These are phyloP conservation scores for Musca vetustissima DNA, from an alignment of 1,140 invertebrate species.

Conservation along the genomic window DNA sequence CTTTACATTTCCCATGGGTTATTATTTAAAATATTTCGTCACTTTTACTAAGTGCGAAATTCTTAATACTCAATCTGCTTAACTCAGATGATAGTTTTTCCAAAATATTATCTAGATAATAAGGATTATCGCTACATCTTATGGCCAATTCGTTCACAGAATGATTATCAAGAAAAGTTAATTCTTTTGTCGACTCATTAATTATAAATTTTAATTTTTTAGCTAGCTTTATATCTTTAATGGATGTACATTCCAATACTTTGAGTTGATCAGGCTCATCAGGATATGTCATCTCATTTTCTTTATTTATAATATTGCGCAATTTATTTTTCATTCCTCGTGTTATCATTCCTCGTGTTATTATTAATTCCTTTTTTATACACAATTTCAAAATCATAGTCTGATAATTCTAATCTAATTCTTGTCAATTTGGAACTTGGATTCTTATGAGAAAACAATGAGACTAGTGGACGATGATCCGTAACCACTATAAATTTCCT, in stretches of 20 bases:
- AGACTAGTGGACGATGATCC: slow-evolving; percentile 54
- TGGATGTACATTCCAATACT: slow-evolving; percentile 7
- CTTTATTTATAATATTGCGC: background rate
- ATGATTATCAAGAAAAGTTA: background rate
- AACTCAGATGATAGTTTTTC: slow-evolving; percentile 4
- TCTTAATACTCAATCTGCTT: background rate
- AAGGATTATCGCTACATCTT: slow-evolving; percentile 6
- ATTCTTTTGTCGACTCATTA: slow-evolving; percentile 2
- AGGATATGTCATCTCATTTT: background rate
- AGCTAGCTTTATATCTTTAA: background rate
- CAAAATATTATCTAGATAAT: slow-evolving; percentile 14
- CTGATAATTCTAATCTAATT: slow-evolving; percentile 52
- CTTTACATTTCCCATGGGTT: background rate
- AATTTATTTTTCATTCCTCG: slow-evolving; percentile 4
- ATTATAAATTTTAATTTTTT: slow-evolving; percentile 4
- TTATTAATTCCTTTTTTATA: slow-evolving; percentile 34
- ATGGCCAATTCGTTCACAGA: background rate
- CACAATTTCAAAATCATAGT: slow-evolving; percentile 49
- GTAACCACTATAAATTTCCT: slow-evolving; percentile 46
- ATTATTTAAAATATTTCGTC: slow-evolving; percentile 8
- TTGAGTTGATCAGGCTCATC: background rate
- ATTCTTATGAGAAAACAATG: slow-evolving; percentile 56
- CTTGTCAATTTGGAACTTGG: slow-evolving; percentile 57
- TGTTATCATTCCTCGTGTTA: slow-evolving; percentile 2
- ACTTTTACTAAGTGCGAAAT: background rate